Evolutionary conservation across 2,113 vertebrate species (phyloP).

Genomic region (Centropus bengalensis): DNA sequence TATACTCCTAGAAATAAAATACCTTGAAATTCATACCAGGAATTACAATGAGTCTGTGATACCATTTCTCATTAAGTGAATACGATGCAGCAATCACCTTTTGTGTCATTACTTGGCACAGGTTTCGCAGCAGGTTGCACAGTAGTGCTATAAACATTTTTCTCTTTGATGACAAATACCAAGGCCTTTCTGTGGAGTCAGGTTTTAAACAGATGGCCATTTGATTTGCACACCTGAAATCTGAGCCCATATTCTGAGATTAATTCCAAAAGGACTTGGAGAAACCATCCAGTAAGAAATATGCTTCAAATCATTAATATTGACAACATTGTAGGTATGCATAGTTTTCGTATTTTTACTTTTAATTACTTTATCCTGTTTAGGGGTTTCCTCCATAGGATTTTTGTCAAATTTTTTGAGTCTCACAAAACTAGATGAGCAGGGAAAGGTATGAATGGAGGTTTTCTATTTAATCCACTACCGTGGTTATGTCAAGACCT

Average conservation of each 20-base stretch:
- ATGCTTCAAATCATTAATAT: background rate
- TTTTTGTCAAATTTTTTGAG: background rate
- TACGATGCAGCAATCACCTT: background rate
- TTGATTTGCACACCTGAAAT: slow-evolving; percentile 17
- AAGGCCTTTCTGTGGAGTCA: background rate
- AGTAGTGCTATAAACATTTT: background rate
- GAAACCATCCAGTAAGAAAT: background rate
- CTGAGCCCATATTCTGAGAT: background rate
- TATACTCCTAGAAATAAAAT: background rate
- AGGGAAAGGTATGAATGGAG: background rate
- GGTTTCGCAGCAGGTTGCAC: background rate
- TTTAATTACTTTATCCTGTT: background rate
- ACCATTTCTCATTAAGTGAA: background rate
- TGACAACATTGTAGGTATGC: background rate
- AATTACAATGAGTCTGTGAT: background rate
- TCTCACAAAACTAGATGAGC: background rate
- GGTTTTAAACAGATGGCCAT: slow-evolving; percentile 13
- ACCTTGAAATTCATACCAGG: background rate
- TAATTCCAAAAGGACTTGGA: background rate
- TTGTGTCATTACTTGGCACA: background rate
- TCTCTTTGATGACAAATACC: background rate
- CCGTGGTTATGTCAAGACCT: background rate
- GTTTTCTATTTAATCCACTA: background rate
- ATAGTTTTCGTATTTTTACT: background rate
- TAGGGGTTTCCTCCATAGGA: background rate